These are phyloP conservation scores for Atrichornis clamosus DNA, from an alignment of 2,113 vertebrate genomes.

Conservation along the genomic window DNA sequence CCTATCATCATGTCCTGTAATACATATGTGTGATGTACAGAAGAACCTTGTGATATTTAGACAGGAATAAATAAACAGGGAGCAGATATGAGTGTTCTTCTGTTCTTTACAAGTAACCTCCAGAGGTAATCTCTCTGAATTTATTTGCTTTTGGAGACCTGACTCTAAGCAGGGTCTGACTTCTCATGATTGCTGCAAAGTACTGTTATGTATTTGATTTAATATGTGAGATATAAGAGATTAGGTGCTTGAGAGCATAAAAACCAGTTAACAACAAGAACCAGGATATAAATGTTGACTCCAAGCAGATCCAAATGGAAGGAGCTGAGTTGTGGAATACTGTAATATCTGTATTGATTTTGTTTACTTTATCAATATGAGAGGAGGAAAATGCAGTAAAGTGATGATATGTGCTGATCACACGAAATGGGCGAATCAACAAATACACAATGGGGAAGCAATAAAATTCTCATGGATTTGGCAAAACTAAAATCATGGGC, in stretches of 20 bases:
- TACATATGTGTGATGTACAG: neutral
- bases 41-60: neutral
- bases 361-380: slow-evolving; percentile 38
- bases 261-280: neutral
- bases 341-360: slow-evolving; percentile 53
- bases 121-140: neutral
- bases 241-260: neutral
- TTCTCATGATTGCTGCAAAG: neutral
- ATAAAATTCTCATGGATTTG: slow-evolving; percentile 9
- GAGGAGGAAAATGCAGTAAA: slow-evolving; percentile 10
- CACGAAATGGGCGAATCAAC: neutral
- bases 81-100: neutral
- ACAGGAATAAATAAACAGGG: neutral
- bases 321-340: slow-evolving; percentile 4
- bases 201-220: neutral
- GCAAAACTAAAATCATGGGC: slow-evolving; percentile 1
- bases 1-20: neutral
- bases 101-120: neutral
- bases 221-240: neutral
- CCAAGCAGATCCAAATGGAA: neutral
- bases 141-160: neutral
- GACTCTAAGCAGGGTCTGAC: neutral
- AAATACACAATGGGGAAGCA: neutral
- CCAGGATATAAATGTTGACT: neutral
- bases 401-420: slow-evolving; percentile 43